These are phyloP conservation scores for Cynoglossus semilaevis DNA, from an alignment of 2,113 vertebrate genomes.

Conservation along the genomic window DNA sequence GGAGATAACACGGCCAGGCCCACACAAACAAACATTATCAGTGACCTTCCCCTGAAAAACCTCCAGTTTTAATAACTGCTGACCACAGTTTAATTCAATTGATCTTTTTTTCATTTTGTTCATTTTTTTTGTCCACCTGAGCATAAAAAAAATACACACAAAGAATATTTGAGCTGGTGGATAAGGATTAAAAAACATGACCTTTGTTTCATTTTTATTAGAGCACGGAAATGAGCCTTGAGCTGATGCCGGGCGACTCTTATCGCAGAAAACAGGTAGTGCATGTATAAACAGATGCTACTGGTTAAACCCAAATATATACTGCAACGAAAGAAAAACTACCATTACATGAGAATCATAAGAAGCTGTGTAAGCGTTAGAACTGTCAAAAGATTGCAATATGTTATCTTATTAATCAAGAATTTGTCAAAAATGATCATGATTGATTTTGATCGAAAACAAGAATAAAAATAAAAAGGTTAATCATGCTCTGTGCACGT, in stretches of 20 bases:
- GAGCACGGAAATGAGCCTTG: slow-evolving; percentile 13
- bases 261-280: slow-evolving; percentile 38
- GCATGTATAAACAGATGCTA: slow-evolving; percentile 46
- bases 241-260: slow-evolving; percentile 6
- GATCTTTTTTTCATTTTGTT: slow-evolving; percentile 12
- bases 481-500: slow-evolving; percentile 35
- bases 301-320: slow-evolving; percentile 33
- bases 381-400: too few relatives aligned
- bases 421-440: too few relatives aligned
- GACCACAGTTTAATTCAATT: slow-evolving; percentile 13
- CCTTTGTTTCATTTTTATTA: slow-evolving; percentile 33
- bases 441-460: too few relatives aligned
- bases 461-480: slow-evolving; percentile 39
- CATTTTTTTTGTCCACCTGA: slow-evolving; percentile 13
- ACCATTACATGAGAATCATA: neutral
- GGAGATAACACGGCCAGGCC: slow-evolving; percentile 15
- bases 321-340: slow-evolving; percentile 13
- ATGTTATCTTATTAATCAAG: too few relatives aligned
- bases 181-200: slow-evolving; percentile 27
- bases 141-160: slow-evolving; percentile 3
- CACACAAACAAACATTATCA: slow-evolving; percentile 16
- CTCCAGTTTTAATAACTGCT: slow-evolving; percentile 36
- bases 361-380: too few relatives aligned
- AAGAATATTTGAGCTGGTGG: slow-evolving; percentile 6
- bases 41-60: slow-evolving; percentile 30